phyloP scores from a whole-genome alignment of 2,113 vertebrate genomes.

The Macquaria ambigua region DNA sequence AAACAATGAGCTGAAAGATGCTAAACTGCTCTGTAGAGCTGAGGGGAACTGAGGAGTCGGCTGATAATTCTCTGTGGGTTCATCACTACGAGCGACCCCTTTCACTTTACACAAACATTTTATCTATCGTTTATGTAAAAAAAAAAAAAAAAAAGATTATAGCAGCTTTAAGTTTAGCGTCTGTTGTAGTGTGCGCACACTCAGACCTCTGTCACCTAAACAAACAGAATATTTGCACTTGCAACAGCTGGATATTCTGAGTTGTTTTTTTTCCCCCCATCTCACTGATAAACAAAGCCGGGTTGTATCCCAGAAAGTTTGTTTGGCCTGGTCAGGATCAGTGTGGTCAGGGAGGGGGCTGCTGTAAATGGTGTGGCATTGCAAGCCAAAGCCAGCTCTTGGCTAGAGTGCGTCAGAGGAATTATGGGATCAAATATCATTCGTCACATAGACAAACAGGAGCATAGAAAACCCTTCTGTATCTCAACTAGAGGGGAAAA shows the following conservation, averaged over 20 bases:
- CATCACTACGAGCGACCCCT: too few relatives aligned
- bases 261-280: not conserved
- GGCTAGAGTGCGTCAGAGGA: conserved; percentile 45
- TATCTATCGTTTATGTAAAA: not conserved
- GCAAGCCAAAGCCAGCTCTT: conserved; percentile 31
- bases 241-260: not conserved
- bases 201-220: not conserved
- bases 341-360: not conserved
- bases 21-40: not conserved
- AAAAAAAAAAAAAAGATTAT: not conserved
- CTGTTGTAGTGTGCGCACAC: too few relatives aligned
- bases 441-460: not conserved
- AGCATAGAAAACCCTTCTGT: conserved; percentile 38
- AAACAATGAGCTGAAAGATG: conserved; percentile 9
- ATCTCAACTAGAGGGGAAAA: conserved; percentile 23
- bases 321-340: conserved; percentile 19
- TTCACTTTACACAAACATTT: not conserved
- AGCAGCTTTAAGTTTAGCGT: not conserved
- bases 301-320: not conserved
- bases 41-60: not conserved
- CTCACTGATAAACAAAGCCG: conserved; percentile 7
- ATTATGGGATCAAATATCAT: conserved; percentile 55
- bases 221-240: conserved; percentile 5
- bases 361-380: conserved; percentile 10
- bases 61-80: not conserved